phyloP scores from a whole-genome alignment of 2,888 invertebrate species.

The Barypeithes pellucidus region DNA sequence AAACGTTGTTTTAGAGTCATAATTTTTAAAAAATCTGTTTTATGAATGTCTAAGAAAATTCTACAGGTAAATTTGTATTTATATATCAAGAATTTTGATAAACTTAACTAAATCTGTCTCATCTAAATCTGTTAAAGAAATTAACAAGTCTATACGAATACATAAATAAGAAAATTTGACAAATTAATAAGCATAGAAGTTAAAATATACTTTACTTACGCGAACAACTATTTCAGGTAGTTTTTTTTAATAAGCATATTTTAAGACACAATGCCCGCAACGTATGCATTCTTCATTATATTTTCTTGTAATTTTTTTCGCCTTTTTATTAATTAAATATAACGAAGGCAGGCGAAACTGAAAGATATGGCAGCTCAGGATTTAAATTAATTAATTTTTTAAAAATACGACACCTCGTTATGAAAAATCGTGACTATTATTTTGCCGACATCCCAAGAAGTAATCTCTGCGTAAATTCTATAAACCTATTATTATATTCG shows the following conservation, averaged over 20 bases:
- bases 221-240: not conserved
- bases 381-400: slow-evolving; percentile 49
- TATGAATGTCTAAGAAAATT: too few species aligned
- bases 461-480: slow-evolving; percentile 32
- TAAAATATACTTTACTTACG: too few species aligned
- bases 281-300: slow-evolving; percentile 21
- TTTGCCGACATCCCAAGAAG: slow-evolving; percentile 32
- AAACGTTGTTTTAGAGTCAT: too few species aligned
- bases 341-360: slow-evolving; percentile 44
- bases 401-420: slow-evolving; percentile 49
- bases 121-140: too few species aligned
- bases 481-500: too few species aligned
- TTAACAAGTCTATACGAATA: too few species aligned
- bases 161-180: too few species aligned
- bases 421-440: slow-evolving; percentile 48
- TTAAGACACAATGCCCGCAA: not conserved
- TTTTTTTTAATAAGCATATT: not conserved
- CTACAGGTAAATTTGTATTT: too few species aligned
- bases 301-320: slow-evolving; percentile 28
- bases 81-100: too few species aligned
- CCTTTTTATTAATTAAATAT: slow-evolving; percentile 49
- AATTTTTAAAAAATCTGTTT: too few species aligned
- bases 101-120: too few species aligned
- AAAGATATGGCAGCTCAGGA: slow-evolving; percentile 38
- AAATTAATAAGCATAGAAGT: too few species aligned